phyloP scores from a whole-genome alignment of 1,140 invertebrate genomes.

The Leptinotarsa lineolata region DNA sequence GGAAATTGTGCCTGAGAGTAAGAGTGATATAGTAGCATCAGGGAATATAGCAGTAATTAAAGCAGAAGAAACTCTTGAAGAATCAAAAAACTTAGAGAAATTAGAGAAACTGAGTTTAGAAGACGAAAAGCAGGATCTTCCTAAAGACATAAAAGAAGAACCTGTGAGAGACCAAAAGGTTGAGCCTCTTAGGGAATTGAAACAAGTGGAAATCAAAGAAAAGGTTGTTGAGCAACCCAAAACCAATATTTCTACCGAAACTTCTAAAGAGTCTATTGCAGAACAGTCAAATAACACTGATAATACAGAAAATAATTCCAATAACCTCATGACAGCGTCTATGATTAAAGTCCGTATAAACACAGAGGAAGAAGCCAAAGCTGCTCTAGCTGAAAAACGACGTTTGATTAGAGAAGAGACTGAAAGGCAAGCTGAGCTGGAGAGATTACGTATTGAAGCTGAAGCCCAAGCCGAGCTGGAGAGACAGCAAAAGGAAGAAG shows the following conservation, averaged over 20 bases:
- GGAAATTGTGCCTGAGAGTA: slow-evolving; percentile 14
- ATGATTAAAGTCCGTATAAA: slow-evolving; percentile 74
- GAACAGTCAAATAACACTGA: background rate
- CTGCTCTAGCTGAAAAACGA: slow-evolving; percentile 82
- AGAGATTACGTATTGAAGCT: slow-evolving; percentile 74
- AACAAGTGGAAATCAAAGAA: background rate
- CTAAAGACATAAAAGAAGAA: slow-evolving; percentile 1
- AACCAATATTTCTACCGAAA: background rate
- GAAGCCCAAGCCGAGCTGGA: slow-evolving; percentile 77
- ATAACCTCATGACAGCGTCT: slow-evolving; percentile 62
- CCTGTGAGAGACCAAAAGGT: background rate
- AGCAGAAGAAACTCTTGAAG: background rate
- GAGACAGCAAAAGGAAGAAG: slow-evolving; percentile 76
- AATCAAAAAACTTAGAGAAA: background rate
- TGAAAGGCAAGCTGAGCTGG: slow-evolving; percentile 81
- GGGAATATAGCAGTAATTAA: slow-evolving; percentile 8
- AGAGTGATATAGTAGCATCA: slow-evolving; percentile 21
- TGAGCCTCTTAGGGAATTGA: background rate
- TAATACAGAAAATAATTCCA: slow-evolving; percentile 12
- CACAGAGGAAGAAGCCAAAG: slow-evolving; percentile 88
- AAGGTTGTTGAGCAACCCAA: background rate
- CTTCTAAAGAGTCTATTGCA: background rate
- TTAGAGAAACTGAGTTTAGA: background rate
- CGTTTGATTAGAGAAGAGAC: slow-evolving; percentile 82
- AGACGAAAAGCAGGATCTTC: background rate